phyloP scores from a whole-genome alignment of 2,888 invertebrate species.

The Helleia helle region DNA sequence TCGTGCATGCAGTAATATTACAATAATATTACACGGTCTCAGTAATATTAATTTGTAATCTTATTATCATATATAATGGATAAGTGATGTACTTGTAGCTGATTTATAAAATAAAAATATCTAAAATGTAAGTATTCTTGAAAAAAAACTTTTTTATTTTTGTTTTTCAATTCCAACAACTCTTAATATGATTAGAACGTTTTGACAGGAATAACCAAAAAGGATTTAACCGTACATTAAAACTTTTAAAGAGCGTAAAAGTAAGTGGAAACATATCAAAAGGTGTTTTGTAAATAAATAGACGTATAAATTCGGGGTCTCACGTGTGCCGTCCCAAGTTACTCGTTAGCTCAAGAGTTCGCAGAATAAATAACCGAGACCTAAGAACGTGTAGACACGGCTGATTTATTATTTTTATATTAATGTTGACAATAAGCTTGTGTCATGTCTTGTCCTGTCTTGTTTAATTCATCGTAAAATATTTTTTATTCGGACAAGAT shows the following conservation, averaged over 20 bases:
- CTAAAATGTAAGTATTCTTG: too few relatives aligned
- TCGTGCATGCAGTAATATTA: too few relatives aligned
- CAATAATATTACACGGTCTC: too few relatives aligned
- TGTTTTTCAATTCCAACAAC: too few relatives aligned
- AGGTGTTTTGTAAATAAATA: slow-evolving; percentile 5
- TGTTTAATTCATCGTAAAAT: too few relatives aligned
- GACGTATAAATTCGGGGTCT: slow-evolving; percentile 15
- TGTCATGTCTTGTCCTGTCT: background rate
- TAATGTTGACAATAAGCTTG: background rate
- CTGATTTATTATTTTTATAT: background rate
- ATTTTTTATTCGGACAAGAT: too few relatives aligned
- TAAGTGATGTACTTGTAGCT: too few relatives aligned
- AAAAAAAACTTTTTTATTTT: too few relatives aligned
- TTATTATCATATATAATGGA: too few relatives aligned
- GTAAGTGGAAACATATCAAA: background rate
- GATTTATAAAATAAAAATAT: too few relatives aligned
- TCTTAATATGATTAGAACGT: too few relatives aligned
- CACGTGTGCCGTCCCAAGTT: slow-evolving; percentile 32
- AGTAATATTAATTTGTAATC: too few relatives aligned
- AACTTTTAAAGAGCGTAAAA: background rate
- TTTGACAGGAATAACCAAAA: background rate
- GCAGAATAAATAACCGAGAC: slow-evolving; percentile 27
- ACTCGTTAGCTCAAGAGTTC: slow-evolving; percentile 52
- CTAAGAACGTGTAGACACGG: slow-evolving; percentile 16
- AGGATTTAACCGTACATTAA: background rate